Conservation (phyloP, 2,797 vertebrate species). For the Prunella strophiata region DNA sequence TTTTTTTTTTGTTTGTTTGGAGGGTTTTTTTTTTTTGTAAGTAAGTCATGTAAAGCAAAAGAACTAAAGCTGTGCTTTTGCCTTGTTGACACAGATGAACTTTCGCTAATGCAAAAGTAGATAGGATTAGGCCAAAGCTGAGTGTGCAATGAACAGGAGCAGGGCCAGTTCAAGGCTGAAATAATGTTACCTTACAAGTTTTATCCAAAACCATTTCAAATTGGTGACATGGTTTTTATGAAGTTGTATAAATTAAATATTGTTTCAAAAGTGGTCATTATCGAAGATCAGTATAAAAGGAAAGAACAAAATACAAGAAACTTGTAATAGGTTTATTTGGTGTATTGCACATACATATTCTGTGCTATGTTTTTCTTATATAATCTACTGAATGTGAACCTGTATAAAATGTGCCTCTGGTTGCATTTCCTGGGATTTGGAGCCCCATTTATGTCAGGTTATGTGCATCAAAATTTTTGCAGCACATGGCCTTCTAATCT, state of each 20-base stretch:
- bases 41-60: neutral
- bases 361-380: neutral
- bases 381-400: neutral
- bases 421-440: slow-evolving; percentile 5
- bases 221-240: neutral
- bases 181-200: neutral
- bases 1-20: neutral
- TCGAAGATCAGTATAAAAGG: neutral
- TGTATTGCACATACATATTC: neutral
- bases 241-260: neutral
- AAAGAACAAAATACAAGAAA: slow-evolving; percentile 16
- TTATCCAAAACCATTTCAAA: neutral
- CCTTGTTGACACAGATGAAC: neutral
- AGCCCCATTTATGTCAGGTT: neutral
- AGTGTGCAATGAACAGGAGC: neutral
- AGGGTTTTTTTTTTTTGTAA: neutral
- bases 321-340: neutral
- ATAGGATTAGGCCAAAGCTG: neutral
- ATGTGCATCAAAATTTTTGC: slow-evolving; percentile 18
- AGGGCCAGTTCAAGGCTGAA: neutral
- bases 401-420: neutral
- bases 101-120: neutral
- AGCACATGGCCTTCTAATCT: neutral
- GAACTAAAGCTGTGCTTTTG: neutral
- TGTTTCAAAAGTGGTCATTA: slow-evolving; percentile 12